Base-by-base conservation (phyloP, 2,888 invertebrate species). In the Parelbella ahira region DNA sequence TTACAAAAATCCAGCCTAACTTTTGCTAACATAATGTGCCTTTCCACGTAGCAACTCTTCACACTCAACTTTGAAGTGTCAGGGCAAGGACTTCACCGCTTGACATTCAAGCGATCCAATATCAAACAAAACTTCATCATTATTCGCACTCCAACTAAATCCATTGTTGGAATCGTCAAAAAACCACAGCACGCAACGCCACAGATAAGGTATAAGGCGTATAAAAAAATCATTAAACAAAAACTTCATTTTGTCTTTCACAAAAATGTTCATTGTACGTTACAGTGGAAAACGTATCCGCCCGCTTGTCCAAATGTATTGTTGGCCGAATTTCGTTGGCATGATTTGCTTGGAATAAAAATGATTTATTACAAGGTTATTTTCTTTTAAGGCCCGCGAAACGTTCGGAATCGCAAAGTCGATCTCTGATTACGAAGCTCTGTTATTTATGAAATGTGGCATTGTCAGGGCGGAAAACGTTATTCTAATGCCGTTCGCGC, bases 291-390 rank as follows among this genome's bases (percentile, higher is more conserved):
- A 48, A 59, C 64, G 61, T 61, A 48, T 59, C 57, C 58, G 72
- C 76, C 76, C 76, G 57, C 68, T 76, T 72, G 70, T 78, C 68
- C 68, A 63, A 50, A 62, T 66, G 59, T 68, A 73, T 53, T 65
- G 67, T 74, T 68, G 67, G 66, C 67, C 69, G 68, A 60, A 66
- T 42, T 58, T 63, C n/a, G 67, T 47, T 60, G 60, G 59, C 57
- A 65, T 68, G 56, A 67, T 68, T 77, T 66, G 67, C 74, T 74
- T 78, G 60, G 60, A 75, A 71, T 71, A 74, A 73, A 78, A 53
- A 61, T 49, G 47, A 68, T 71, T 71, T 72, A 72, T 74, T 68
- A 71, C 58, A 49, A 52, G 36, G 11, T 18, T 37, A 41, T 43
- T 55, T 42, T 56, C 51, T 28, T 53, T 52, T 51, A 34, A 23